Evolutionary conservation across 2,113 vertebrate species (phyloP), one percentile per base, ranked within the genome.

Genomic region (Riparia riparia): DNA sequence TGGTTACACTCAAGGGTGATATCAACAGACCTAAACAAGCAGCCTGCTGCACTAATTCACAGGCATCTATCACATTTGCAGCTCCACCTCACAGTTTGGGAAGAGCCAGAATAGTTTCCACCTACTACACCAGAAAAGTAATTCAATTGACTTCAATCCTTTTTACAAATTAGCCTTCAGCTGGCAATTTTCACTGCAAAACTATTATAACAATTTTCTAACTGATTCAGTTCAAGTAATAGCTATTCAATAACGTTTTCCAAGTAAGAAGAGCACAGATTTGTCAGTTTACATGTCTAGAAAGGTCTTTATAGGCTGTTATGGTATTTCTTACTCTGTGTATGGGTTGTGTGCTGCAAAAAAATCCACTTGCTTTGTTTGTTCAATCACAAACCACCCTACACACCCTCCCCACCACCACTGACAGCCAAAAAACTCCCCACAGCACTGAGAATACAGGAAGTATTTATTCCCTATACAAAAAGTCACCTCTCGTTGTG

Each of bases 151-250:
- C 47, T 78, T 44, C 65, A 87, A 53, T 61, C 47, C 51, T 45
- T 79, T 82, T 74, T 56, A 82, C 74, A 96, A 93, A 92, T 93
- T 86, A 94, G 82, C 61, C 61, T 86, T 90, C 88, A 95, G 80
- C 39, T 9, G 15, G 37, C 64, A 83, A 76, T 82, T 93, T 96
- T 74, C 76, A 41, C 76, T 64, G 71, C 56, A 90, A 18, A 93
- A 80, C 44, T 56, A 82, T 74, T 79, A 39, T 9, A 91, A 82
- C 50, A 50, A 56, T 92, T 92, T 85, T 42, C 54, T 92, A 91
- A 74, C 54, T 3, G 14, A 69, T 92, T 92, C 58, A 37, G 65
- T 57, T 91, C 26, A 51, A 95, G 50, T 68, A 87, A 85, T 56
- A 89, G 39, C 29, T 82, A 44, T 69, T 91, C 66, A 73, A 80